Conservation (phyloP, 2,888 invertebrate genomes). For the Onchidella celtica region DNA sequence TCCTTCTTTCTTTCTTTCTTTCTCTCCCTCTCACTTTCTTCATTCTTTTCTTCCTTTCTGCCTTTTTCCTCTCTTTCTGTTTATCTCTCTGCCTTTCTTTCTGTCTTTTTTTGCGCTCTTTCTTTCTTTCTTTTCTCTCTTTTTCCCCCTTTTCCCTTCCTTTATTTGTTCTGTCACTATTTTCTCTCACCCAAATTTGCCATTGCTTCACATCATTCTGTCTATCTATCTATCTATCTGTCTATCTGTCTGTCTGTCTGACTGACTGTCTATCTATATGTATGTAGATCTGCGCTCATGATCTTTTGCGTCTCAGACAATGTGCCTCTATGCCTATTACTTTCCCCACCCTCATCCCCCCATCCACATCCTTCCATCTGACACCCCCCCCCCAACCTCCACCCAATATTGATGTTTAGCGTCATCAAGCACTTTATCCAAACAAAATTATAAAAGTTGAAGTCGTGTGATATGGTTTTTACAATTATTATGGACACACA, state of each 20-base stretch:
- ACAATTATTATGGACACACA: too few species aligned
- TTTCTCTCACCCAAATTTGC: neutral
- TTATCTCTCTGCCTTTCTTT: neutral
- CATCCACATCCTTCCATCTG: neutral
- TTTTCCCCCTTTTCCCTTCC: neutral
- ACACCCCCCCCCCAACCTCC: too few species aligned
- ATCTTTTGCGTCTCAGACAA: too few species aligned
- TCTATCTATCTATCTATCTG: neutral
- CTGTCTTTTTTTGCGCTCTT: neutral
- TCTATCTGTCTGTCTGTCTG: constrained; percentile 3
- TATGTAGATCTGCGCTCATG: too few species aligned
- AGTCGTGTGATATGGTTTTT: too few species aligned
- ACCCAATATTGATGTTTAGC: too few species aligned
- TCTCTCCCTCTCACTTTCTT: neutral
- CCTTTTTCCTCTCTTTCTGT: neutral
- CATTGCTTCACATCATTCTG: neutral
- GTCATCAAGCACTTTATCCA: too few species aligned
- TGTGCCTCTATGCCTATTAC: too few species aligned
- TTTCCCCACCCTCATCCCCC: neutral
- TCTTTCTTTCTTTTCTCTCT: neutral
- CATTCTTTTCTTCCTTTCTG: neutral
- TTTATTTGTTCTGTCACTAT: neutral
- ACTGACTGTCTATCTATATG: neutral
- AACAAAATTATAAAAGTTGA: too few species aligned
- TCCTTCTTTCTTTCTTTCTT: neutral